Evolutionary conservation across 2,113 vertebrate species (phyloP), one percentile per base, ranked within the genome.

Genomic region (Geococcyx californianus): DNA sequence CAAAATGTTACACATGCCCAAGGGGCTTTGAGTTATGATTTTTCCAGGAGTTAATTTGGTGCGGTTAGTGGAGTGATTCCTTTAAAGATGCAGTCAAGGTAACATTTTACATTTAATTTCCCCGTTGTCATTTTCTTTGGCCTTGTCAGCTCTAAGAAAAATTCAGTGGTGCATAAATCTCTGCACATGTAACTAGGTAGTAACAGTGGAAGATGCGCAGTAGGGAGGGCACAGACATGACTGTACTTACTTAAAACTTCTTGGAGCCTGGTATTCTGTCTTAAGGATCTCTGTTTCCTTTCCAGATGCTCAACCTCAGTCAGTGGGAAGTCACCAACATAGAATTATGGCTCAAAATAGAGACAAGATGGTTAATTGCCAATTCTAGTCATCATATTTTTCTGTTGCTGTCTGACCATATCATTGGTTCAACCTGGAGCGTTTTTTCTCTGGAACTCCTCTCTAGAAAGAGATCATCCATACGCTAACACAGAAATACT

Each of bases 41-140:
- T 95, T 68, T 95, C 55, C 68, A 56, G 68, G 56, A 94, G 68
- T 88, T 92, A 86, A 95, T 96, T 92, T 88, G 55, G 68, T 77
- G 68, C 56, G 67, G 55, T 90, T 94, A 84, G 93, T 63, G 34
- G 47, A 93, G 47, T 86, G 76, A 88, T 93, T 86, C 59, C 87
- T 93, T 84, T 74, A 94, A 85, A 93, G 51, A 74, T 60, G 59
- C 38, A 77, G 89, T 70, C 87, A 70, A 95, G 82, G 83, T 95
- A 97, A 86, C 34, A 78, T 84, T 93, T 94, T 85, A 67, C n/a
- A 36, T 95, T 90, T 93, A 31, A 93, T 91, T 93, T 94, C 55
- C 54, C 38, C 44, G 5, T 56, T 77, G n/a, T 63, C 1, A 0
- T 83, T 83, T 69, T 67, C 79, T 86, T 94, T 70, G 83, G 82